A percentile compares a stretch with the other conserved stretches of the same genome.
phyloP scores from a whole-genome alignment of 2,797 vertebrate genomes.

The Schizopygopsis pylzovi region DNA sequence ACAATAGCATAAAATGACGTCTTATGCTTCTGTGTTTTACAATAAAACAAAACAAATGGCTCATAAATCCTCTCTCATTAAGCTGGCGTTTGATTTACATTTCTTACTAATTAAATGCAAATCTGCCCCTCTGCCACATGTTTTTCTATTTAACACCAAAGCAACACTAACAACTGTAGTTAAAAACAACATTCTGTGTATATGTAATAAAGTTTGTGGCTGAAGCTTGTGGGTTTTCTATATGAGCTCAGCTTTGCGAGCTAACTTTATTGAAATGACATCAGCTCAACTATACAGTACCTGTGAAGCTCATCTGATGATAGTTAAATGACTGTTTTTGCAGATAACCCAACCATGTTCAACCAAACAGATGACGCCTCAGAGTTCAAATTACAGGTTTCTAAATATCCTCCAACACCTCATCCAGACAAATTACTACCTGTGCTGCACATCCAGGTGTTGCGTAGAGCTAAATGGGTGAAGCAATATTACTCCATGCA shows the following conservation, averaged over 20 bases:
- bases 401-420: slow-evolving; percentile 33
- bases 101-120: slow-evolving; percentile 38
- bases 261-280: slow-evolving; percentile 9
- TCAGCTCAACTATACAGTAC: not conserved
- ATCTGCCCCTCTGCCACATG: slow-evolving; percentile 1
- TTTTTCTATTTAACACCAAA: slow-evolving; percentile 42
- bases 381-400: slow-evolving; percentile 38
- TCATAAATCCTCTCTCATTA: not conserved
- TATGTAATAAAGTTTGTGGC: slow-evolving; percentile 23
- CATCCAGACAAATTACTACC: slow-evolving; percentile 53
- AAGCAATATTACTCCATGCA: slow-evolving; percentile 29
- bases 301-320: not conserved
- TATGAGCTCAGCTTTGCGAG: slow-evolving; percentile 17
- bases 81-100: slow-evolving; percentile 2
- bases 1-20: not conserved
- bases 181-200: not conserved
- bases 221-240: slow-evolving; percentile 19
- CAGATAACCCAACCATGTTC: slow-evolving; percentile 17
- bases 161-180: not conserved
- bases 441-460: slow-evolving; percentile 50
- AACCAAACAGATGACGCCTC: not conserved
- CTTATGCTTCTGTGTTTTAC: slow-evolving; percentile 24
- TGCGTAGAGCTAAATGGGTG: slow-evolving; percentile 14
- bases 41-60: slow-evolving; percentile 29
- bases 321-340: slow-evolving; percentile 8